Evolutionary conservation across 30 jellyfish, hydroid and myxozoan genomes (phyloP).

Genomic region (Mastigias papua): DNA sequence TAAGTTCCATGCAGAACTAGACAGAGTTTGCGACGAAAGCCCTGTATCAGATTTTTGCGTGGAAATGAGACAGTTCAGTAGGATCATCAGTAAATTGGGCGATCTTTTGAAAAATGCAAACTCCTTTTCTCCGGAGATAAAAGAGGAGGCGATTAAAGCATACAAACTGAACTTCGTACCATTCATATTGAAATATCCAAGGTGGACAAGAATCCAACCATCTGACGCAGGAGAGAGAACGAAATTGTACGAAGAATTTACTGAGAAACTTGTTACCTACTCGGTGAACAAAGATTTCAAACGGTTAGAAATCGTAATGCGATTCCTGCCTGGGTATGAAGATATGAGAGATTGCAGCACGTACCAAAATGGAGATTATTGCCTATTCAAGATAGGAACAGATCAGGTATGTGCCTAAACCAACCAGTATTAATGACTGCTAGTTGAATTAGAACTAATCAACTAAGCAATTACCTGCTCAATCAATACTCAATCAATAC

Average conservation of each 20-base stretch:
- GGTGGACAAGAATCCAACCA: background rate
- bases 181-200: background rate
- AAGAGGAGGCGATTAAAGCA: background rate
- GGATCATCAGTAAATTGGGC: background rate
- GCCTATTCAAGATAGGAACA: background rate
- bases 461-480: background rate
- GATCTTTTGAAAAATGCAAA: background rate
- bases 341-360: background rate
- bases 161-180: background rate
- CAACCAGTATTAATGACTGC: no score
- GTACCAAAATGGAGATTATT: background rate
- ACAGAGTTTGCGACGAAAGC: background rate
- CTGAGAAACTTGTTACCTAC: background rate
- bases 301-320: background rate
- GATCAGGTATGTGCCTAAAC: conserved; percentile 5
- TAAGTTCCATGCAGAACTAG: background rate
- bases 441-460: background rate
- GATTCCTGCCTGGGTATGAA: background rate
- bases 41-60: background rate
- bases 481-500: background rate
- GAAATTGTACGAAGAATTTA: background rate
- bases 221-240: background rate
- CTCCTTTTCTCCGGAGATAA: background rate
- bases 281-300: background rate
- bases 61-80: background rate